A percentile compares a stretch with the other conserved stretches of the same genome.
phyloP scores from a whole-genome alignment of 1,140 invertebrate genomes.

The Tetramorium simillimum region DNA sequence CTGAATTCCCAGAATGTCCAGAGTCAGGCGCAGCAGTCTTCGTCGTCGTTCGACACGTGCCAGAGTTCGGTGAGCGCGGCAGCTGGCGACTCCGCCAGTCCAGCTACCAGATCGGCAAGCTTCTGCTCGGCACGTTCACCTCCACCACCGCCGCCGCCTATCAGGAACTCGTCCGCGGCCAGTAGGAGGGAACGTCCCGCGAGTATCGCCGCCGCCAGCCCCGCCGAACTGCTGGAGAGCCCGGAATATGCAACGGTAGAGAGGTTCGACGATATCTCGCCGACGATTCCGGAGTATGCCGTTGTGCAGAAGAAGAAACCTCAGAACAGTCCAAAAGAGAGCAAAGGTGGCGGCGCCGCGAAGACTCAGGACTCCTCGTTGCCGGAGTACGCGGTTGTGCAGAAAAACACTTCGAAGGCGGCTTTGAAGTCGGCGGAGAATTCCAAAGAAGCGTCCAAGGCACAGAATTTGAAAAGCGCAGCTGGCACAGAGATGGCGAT shows the following conservation, averaged over 20 bases:
- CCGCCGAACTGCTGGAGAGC: constrained; percentile 75
- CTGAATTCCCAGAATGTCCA: constrained; percentile 78
- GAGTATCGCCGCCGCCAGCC: constrained; percentile 74
- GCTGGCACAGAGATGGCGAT: constrained; percentile 46
- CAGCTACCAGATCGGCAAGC: constrained; percentile 80
- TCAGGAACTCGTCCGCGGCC: constrained; percentile 78
- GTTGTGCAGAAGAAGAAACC: constrained; percentile 79
- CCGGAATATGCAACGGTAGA: constrained; percentile 82
- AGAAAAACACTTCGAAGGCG: constrained; percentile 73
- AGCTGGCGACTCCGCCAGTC: constrained; percentile 64
- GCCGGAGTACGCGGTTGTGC: constrained; percentile 83
- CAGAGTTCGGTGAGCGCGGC: constrained; percentile 46
- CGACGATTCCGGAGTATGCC: constrained; percentile 81
- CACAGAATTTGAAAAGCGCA: constrained; percentile 62
- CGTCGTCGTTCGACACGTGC: constrained; percentile 37
- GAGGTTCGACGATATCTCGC: constrained; percentile 79
- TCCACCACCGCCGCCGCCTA: constrained; percentile 79
- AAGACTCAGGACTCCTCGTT: constrained; percentile 64
- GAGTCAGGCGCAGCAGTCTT: constrained; percentile 53
- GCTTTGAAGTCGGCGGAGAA: not conserved
- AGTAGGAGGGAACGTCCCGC: constrained; percentile 77
- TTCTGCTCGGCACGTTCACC: constrained; percentile 80
- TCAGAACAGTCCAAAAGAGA: constrained; percentile 61
- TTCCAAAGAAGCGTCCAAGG: constrained; percentile 60
- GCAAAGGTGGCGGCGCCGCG: not conserved